Percentiles rank a stretch among this genome's conserved stretches.
These are phyloP conservation scores for Cephus sareptanus DNA, from an alignment of 2,888 invertebrate species.

Conservation along the genomic window DNA sequence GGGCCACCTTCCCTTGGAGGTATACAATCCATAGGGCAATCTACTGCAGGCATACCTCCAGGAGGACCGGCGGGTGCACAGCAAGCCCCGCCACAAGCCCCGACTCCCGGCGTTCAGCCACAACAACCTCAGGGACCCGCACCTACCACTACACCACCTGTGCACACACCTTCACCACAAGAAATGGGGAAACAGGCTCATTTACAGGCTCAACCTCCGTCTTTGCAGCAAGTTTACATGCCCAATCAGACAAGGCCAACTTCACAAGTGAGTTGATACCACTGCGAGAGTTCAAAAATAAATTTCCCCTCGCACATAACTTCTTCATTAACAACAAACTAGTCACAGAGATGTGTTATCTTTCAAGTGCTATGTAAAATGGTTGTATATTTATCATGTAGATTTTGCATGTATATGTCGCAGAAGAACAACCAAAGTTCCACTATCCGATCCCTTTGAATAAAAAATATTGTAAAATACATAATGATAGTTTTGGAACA, in stretches of 20 bases:
- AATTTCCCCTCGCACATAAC: not conserved
- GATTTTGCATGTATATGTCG: not conserved
- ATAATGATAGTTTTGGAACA: not conserved
- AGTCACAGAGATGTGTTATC: not conserved
- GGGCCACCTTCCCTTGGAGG: constrained; percentile 56
- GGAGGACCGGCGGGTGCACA: constrained; percentile 51
- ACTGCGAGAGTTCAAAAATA: not conserved
- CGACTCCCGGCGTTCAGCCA: constrained; percentile 53
- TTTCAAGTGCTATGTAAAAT: not conserved
- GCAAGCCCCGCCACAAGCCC: constrained; percentile 44
- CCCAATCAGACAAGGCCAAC: constrained; percentile 48
- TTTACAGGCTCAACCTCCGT: constrained; percentile 50
- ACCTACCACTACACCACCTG: constrained; percentile 56
- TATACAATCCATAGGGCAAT: constrained; percentile 57
- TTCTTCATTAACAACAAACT: not conserved
- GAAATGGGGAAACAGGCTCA: constrained; percentile 63
- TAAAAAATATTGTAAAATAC: no score
- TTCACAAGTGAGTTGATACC: constrained; percentile 43
- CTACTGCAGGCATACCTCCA: constrained; percentile 54
- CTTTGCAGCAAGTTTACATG: constrained; percentile 50
- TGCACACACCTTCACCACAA: constrained; percentile 55
- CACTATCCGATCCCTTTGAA: not conserved
- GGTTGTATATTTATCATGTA: not conserved
- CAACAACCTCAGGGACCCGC: constrained; percentile 57
- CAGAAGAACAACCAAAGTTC: not conserved